Evolutionary conservation across 2,113 vertebrate species (phyloP), one percentile per base, ranked within the genome.

Genomic region (Misgurnus mizolepis): DNA sequence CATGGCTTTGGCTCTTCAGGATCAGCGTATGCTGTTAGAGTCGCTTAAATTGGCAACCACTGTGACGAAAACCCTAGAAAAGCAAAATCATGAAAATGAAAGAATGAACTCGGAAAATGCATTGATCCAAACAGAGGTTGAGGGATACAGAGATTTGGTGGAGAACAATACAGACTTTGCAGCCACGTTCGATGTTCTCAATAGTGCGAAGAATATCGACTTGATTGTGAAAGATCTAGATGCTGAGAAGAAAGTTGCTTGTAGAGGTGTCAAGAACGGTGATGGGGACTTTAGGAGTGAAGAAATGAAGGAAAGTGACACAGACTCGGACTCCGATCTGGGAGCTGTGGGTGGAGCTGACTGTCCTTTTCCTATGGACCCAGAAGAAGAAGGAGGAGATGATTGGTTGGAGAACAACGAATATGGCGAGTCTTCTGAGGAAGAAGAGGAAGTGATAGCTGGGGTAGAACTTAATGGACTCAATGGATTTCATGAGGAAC

Each of bases 1-100:
- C 85, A 98, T 99, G 97, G 98, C 98, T 7, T 90, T 99, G 91
- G 98, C 98, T 6, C 93, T 99, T 88, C 97, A 99, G 93, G 98
- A 99, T 87, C 98, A 99, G 89, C 93, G 96, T 81, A 99, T 99
- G 97, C 87, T 99, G 74, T 81, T 99, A 74, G 97, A 99, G 86
- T 98, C 98, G 49, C 94, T 99, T 74, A 98, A 96, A 89, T 97
- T 98, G 67, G 95, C 95, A 12, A 97, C 96, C 68, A 98, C 93
- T 80, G 93, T 95, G 90, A 96, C 95, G 50, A 97, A 95, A 90
- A 89, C 90, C 4, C 91, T 92, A 60, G 93, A 94, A 68, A 94
- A 94, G 86, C 88, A 91, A 61, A 82, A 82, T 8, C 90, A 91
- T 77, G 73, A 93, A 78, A 89, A 89, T 85, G 93, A 95, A 77